These are phyloP conservation scores for Baryphthengus martii DNA, from an alignment of 2,113 vertebrate genomes.

Conservation along the genomic window DNA sequence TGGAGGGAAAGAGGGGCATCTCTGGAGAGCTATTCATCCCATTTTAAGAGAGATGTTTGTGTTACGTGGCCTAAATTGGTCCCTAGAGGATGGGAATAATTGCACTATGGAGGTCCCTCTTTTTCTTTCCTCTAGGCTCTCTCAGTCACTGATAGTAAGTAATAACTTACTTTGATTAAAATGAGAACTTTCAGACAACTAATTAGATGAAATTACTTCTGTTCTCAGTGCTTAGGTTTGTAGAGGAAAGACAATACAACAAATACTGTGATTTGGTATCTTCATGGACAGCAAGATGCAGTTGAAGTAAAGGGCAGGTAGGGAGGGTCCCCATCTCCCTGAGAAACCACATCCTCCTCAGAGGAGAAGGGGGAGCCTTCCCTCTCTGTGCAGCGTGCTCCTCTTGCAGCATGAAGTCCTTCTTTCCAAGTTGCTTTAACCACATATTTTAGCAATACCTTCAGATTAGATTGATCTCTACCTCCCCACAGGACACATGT, in stretches of 20 bases:
- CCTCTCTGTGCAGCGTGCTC: rapidly evolving
- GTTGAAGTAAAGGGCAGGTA: not conserved
- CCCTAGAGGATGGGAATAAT: not conserved
- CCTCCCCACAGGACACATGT: not conserved
- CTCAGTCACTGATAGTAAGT: not conserved
- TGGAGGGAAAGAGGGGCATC: not conserved
- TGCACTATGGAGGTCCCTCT: not conserved
- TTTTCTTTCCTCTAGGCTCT: slow-evolving; percentile 9
- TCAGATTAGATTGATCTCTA: not conserved
- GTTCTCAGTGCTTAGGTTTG: not conserved
- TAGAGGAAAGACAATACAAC: not conserved
- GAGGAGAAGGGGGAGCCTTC: not conserved
- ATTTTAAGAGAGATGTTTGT: slow-evolving; percentile 26
- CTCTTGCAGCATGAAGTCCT: not conserved
- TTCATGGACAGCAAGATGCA: not conserved
- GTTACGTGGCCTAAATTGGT: not conserved
- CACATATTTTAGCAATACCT: not conserved
- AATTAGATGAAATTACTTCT: not conserved
- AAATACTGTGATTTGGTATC: not conserved
- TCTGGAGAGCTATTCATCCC: slow-evolving; percentile 2
- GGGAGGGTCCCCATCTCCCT: not conserved
- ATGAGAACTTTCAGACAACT: not conserved
- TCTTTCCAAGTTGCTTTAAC: not conserved
- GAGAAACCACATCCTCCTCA: not conserved
- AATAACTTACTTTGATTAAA: slow-evolving; percentile 47